phyloP scores from a whole-genome alignment of 2,113 vertebrate species.

The Pollimyrus isidori region DNA sequence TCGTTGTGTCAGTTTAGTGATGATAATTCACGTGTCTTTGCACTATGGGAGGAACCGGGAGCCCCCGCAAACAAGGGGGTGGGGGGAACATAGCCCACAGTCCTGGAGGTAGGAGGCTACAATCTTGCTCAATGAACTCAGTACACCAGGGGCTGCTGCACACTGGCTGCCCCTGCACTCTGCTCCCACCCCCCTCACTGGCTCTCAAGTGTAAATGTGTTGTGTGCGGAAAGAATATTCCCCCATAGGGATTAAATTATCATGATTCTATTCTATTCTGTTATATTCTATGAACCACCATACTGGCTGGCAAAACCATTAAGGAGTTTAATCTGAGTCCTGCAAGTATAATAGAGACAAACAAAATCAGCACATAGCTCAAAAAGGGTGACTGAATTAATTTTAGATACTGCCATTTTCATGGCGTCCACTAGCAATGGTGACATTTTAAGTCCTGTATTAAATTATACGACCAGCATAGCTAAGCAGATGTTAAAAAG shows the following conservation, averaged over 20 bases:
- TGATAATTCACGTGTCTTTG: neutral
- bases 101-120: neutral
- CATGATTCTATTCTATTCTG: neutral
- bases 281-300: neutral
- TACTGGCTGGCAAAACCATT: neutral
- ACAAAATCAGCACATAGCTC: neutral
- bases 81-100: neutral
- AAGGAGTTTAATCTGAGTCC: neutral
- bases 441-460: neutral
- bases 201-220: neutral
- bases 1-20: neutral
- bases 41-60: neutral
- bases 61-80: neutral
- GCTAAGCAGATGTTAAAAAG: neutral
- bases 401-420: neutral
- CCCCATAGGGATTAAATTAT: neutral
- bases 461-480: neutral
- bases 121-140: neutral
- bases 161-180: neutral
- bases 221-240: neutral
- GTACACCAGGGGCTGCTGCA: neutral
- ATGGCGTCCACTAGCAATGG: neutral
- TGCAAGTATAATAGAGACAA: neutral
- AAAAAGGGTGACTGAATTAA: neutral
- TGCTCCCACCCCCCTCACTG: neutral